These are phyloP conservation scores for Orientallactaga sibirica DNA, from an alignment of 2,797 vertebrate species.

Conservation along the genomic window DNA sequence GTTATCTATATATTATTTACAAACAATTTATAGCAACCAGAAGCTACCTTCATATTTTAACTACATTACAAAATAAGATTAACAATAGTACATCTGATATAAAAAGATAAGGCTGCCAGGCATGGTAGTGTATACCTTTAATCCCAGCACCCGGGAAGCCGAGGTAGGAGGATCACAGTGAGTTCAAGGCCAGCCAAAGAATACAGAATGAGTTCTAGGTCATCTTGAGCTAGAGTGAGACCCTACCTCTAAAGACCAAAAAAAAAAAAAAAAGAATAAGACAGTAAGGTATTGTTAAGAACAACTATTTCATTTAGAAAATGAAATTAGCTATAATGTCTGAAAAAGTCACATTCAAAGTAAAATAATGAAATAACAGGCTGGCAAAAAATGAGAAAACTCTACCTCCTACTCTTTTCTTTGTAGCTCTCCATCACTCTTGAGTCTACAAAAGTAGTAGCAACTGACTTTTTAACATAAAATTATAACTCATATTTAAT, in stretches of 20 bases:
- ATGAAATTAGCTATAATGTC: neutral
- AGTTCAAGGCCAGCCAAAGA: too few relatives aligned
- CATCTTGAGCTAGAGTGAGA: too few relatives aligned
- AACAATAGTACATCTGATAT: neutral
- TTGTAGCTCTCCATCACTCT: constrained; percentile 23
- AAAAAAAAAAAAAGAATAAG: neutral
- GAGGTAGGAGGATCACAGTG: too few relatives aligned
- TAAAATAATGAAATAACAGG: neutral
- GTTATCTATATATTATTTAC: constrained; percentile 10
- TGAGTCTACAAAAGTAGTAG: constrained; percentile 9
- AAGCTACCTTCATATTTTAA: constrained; percentile 24
- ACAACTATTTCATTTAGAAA: neutral
- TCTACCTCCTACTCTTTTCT: neutral
- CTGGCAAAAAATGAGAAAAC: neutral
- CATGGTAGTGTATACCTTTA: too few relatives aligned
- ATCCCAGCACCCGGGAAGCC: too few relatives aligned
- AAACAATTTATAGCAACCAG: neutral
- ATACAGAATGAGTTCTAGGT: too few relatives aligned
- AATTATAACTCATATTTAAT: neutral
- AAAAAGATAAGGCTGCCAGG: neutral
- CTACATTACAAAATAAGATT: neutral
- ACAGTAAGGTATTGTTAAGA: neutral
- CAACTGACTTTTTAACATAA: constrained; percentile 1
- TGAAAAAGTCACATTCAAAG: neutral
- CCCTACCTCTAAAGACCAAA: too few relatives aligned